Percentiles rank a stretch among this genome's conserved stretches.
These are phyloP conservation scores for Microcebus tavaratra DNA, from an alignment of 2,113 vertebrate species.

Conservation along the genomic window DNA sequence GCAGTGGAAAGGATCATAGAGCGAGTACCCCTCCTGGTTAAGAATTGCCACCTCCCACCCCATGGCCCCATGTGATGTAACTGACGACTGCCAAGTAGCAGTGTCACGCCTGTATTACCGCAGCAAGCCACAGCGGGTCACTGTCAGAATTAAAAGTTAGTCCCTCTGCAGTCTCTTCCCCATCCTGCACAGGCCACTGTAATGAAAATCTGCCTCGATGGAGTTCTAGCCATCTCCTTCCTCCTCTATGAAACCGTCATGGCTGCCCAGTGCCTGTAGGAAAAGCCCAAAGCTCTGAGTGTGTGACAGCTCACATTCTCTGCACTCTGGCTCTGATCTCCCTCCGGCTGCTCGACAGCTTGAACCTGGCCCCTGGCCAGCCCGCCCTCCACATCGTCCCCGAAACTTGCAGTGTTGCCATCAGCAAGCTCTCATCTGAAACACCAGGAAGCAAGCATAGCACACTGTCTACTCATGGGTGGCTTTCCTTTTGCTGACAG, in stretches of 20 bases:
- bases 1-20: not conserved
- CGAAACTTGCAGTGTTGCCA: not conserved
- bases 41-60: not conserved
- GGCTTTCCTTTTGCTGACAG: not conserved
- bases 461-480: not conserved
- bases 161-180: not conserved
- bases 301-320: not conserved
- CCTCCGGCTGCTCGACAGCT: not conserved
- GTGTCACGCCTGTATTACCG: not conserved
- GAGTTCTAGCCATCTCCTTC: not conserved
- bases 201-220: not conserved
- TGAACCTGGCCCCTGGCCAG: not conserved
- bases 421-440: not conserved
- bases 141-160: not conserved
- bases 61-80: rapidly evolving
- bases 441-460: not conserved
- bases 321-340: not conserved
- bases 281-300: not conserved
- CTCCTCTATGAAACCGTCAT: not conserved
- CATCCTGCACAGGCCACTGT: not conserved
- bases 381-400: not conserved
- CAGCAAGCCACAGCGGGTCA: not conserved
- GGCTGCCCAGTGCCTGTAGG: not conserved
- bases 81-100: not conserved
- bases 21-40: not conserved